These are phyloP conservation scores for Ursus arctos DNA, from an alignment of 2,113 vertebrate species.

Conservation along the genomic window DNA sequence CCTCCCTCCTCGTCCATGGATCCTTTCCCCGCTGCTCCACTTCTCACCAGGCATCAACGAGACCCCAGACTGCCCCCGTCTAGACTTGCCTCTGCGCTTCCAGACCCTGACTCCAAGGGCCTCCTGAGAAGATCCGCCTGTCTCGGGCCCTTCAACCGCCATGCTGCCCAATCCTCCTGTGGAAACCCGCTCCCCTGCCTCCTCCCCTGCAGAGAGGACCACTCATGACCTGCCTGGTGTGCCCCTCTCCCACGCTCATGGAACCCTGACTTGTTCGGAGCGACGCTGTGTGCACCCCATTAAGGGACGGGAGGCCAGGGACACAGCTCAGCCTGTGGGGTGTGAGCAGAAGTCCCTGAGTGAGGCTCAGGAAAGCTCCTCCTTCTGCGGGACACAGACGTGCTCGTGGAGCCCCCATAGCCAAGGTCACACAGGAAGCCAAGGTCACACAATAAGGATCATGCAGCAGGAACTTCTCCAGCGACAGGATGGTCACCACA, in stretches of 20 bases:
- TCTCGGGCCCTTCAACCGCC: too few species aligned
- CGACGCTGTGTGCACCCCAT: background rate
- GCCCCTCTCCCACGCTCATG: background rate
- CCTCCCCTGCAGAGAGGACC: background rate
- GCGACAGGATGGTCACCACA: background rate
- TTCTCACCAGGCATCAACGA: background rate
- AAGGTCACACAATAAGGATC: background rate
- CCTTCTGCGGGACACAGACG: too few species aligned
- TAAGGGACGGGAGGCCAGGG: too few species aligned
- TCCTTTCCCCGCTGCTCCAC: background rate
- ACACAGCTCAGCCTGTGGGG: background rate
- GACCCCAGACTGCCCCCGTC: background rate
- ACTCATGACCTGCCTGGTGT: too few species aligned
- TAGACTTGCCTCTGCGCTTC: background rate
- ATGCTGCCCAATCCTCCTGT: background rate
- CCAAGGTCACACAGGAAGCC: background rate
- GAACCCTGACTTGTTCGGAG: background rate
- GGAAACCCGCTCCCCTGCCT: background rate
- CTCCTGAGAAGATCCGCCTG: background rate
- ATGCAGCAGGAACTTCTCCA: too few species aligned
- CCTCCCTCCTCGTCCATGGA: background rate
- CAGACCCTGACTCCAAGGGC: background rate
- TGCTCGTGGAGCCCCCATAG: background rate
- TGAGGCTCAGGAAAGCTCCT: background rate
- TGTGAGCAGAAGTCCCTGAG: background rate